Conservation (phyloP, 2,888 invertebrate species). For the Galerucella nymphaeae region DNA sequence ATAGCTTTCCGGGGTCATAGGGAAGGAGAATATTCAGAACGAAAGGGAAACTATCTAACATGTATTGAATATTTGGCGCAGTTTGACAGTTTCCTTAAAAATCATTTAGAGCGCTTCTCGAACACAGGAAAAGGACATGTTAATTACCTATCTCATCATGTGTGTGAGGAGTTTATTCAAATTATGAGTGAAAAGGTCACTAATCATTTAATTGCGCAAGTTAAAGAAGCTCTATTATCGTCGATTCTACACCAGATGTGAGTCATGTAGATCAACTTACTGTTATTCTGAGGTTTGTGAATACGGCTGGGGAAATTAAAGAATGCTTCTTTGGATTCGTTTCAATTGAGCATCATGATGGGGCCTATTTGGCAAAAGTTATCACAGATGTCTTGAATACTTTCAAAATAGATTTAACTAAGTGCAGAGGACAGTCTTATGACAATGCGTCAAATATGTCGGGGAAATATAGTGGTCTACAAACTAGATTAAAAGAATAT, state of each 20-base stretch:
- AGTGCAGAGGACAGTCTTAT: neutral
- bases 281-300: slow-evolving; percentile 9
- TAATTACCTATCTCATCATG: slow-evolving; percentile 20
- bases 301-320: slow-evolving; percentile 11
- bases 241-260: slow-evolving; percentile 15
- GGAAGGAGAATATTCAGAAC: slow-evolving; percentile 21
- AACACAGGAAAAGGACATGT: slow-evolving; percentile 17
- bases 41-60: slow-evolving; percentile 9
- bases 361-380: slow-evolving; percentile 15
- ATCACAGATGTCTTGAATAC: slow-evolving; percentile 7
- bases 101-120: slow-evolving; percentile 13
- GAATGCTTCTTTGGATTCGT: slow-evolving; percentile 12
- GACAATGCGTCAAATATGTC: slow-evolving; percentile 22
- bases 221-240: slow-evolving; percentile 15
- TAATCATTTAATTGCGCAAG: slow-evolving; percentile 17
- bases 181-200: slow-evolving; percentile 11
- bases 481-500: slow-evolving; percentile 9
- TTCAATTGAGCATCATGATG: slow-evolving; percentile 2
- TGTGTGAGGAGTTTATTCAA: slow-evolving; percentile 20
- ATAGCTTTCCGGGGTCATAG: slow-evolving; percentile 26
- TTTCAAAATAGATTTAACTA: too few species aligned
- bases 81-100: slow-evolving; percentile 23
- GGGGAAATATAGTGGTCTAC: slow-evolving; percentile 10
- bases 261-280: slow-evolving; percentile 1
- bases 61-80: slow-evolving; percentile 15